Evolutionary conservation across 2,888 invertebrate species (phyloP).

Genomic region (Philereme vetulata): DNA sequence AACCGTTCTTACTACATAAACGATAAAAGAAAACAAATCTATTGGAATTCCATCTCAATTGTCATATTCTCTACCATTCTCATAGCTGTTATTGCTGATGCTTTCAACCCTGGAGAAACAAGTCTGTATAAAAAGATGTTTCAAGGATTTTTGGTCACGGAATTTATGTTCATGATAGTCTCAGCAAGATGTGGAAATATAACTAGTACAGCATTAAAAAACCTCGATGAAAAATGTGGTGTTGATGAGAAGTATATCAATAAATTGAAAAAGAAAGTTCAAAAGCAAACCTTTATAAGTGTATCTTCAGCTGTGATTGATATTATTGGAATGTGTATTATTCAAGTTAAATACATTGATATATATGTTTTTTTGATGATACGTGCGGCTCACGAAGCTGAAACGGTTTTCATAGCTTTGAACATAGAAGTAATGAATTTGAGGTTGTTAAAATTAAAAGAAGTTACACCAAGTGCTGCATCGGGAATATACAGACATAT

Average conservation of each 20-base stretch:
- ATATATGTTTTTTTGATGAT: constrained; percentile 45
- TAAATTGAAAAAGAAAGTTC: constrained; percentile 36
- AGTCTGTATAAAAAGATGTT: constrained; percentile 35
- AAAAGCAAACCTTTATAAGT: constrained; percentile 33
- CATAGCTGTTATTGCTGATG: constrained; percentile 38
- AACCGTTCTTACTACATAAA: constrained; percentile 56
- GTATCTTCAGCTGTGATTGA: constrained; percentile 48
- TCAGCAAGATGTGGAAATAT: constrained; percentile 40
- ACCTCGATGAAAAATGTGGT: constrained; percentile 56
- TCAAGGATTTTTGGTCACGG: constrained; percentile 41
- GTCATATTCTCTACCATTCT: constrained; percentile 29
- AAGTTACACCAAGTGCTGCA: constrained; percentile 42
- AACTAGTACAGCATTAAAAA: constrained; percentile 45
- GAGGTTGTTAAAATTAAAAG: constrained; percentile 48
- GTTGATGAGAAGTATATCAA: constrained; percentile 39
- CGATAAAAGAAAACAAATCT: constrained; percentile 31
- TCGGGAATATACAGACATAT: constrained; percentile 59
- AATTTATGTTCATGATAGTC: constrained; percentile 42
- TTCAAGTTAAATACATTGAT: constrained; percentile 34
- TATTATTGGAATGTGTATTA: constrained; percentile 40
- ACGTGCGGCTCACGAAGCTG: constrained; percentile 59
- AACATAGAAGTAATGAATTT: constrained; percentile 58
- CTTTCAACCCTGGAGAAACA: constrained; percentile 32
- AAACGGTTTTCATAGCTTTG: constrained; percentile 54
- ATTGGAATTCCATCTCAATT: constrained; percentile 48